Evolutionary conservation across 1,140 invertebrate species (phyloP).

Genomic region (Diprion similis): DNA sequence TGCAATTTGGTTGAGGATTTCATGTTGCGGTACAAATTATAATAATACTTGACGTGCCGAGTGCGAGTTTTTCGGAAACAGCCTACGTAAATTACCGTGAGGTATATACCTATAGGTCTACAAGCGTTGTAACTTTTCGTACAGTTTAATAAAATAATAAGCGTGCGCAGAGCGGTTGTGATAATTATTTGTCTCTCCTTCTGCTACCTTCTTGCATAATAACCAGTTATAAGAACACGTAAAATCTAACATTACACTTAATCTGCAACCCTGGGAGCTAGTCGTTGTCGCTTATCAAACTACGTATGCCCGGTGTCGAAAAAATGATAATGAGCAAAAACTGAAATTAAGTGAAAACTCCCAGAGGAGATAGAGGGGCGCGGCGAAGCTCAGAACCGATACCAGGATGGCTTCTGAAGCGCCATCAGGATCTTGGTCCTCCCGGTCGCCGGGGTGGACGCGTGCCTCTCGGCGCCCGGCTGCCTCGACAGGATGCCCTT

Average conservation of each 20-base stretch:
- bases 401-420: constrained; percentile 57
- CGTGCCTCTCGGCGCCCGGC: constrained; percentile 44
- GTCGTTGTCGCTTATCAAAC: too few relatives aligned
- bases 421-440: constrained; percentile 56
- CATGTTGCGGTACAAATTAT: too few relatives aligned
- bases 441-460: constrained; percentile 44
- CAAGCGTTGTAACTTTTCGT: neutral
- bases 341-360: neutral
- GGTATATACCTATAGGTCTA: neutral
- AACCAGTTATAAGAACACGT: too few relatives aligned
- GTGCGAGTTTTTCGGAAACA: neutral
- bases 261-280: too few relatives aligned
- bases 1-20: neutral
- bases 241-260: too few relatives aligned
- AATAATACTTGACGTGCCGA: neutral
- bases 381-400: constrained; percentile 50
- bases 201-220: too few relatives aligned
- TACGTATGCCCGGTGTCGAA: too few relatives aligned
- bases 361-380: neutral
- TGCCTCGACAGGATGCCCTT: constrained; percentile 52
- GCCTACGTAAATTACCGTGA: neutral
- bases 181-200: too few relatives aligned
- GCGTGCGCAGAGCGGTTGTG: too few relatives aligned
- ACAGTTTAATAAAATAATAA: neutral
- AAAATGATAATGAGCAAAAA: neutral